Evolutionary conservation across 2,888 invertebrate species (phyloP), one percentile per base, ranked within the genome.

Genomic region (Drosophila monieri): DNA sequence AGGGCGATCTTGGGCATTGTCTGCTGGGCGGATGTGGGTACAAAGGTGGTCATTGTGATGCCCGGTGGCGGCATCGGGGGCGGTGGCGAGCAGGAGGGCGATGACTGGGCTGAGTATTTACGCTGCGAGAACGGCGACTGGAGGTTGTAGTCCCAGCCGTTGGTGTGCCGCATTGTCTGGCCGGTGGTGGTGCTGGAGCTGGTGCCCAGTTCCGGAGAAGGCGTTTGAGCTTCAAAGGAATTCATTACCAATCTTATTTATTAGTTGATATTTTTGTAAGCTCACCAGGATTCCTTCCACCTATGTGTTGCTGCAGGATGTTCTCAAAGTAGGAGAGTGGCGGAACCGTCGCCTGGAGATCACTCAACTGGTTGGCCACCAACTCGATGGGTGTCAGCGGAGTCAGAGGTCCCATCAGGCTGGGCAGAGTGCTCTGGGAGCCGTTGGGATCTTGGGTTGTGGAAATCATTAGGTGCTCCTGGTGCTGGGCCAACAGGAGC

Each of bases 321-420:
- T 92, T 92, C 76, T 92, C 92, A 68, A 92, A 92, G 73, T 92
- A 91, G 1, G 91, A 90, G 6, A 92, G 61, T 2, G 92, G 91
- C 4, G 92, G 92, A 23, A 89, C 89, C 30, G 73, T 84, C 0
- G 90, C 88, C 73, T 92, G 91, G 46, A 92, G 73, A 51, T 92
- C 91, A 53, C 89, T 85, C 23, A 90, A 49, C 59, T 90, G 85
- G 66, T 90, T 90, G 51, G 90, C 89, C 15, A 90, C 88, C 67
- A 89, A 53, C 46, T 90, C 90, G 25, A 90, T 77, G 41, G 91
- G 91, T 2, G 90, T 90, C 2, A 90, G 75, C 0, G 90, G 90
- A 0, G 90, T 90, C 4, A 91, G 56, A 0, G 90, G 89, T 10
- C 81, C 80, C 64, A 85, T 81, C 23, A 85, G 56, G 55, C 87